Conservation (phyloP, 2,113 vertebrate species). For the Mixornis gularis region DNA sequence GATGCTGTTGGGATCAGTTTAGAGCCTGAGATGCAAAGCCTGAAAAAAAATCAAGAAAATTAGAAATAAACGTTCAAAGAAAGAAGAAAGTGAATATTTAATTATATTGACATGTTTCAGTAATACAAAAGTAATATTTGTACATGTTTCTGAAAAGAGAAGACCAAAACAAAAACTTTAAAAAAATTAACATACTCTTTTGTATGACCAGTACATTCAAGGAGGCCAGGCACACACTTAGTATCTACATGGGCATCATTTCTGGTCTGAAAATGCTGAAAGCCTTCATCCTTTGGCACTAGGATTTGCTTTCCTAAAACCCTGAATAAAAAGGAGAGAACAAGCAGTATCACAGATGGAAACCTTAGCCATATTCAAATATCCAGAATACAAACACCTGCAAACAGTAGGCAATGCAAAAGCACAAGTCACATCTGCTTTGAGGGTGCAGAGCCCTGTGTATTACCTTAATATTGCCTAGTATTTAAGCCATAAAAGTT, state of each 20-base stretch:
- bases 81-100: background rate
- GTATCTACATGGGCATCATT: background rate
- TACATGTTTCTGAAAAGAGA: background rate
- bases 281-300: slow-evolving; percentile 73
- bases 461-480: background rate
- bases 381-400: background rate
- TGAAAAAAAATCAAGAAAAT: slow-evolving; percentile 9
- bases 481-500: background rate
- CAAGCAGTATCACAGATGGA: background rate
- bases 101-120: background rate
- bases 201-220: slow-evolving; percentile 7
- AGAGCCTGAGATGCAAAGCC: slow-evolving; percentile 76
- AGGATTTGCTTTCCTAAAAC: slow-evolving; percentile 79
- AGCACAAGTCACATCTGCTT: background rate
- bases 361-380: background rate
- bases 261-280: slow-evolving; percentile 71
- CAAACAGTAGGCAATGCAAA: background rate
- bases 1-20: slow-evolving; percentile 58
- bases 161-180: background rate
- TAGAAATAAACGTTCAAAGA: background rate
- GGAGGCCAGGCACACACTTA: background rate
- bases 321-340: slow-evolving; percentile 35
- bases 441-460: background rate
- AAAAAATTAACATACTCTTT: slow-evolving; percentile 69
- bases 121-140: background rate